Evolutionary conservation across 2,113 vertebrate genomes (phyloP).

Genomic region (Platichthys flesus): DNA sequence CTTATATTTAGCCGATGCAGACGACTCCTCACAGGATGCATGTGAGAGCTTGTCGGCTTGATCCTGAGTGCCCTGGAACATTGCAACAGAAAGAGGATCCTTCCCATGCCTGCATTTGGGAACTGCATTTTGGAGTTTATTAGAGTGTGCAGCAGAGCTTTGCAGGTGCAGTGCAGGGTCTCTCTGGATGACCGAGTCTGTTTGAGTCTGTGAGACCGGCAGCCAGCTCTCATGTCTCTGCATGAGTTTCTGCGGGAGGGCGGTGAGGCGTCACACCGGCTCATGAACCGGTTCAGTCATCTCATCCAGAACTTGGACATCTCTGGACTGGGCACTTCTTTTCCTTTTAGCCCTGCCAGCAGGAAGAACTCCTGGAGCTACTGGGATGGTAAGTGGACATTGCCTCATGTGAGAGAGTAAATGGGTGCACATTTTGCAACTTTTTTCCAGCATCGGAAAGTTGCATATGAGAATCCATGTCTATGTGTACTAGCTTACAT

Average conservation of each 20-base stretch:
- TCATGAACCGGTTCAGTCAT: conserved; percentile 79
- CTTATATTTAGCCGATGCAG: conserved; percentile 21
- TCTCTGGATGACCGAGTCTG: conserved; percentile 47
- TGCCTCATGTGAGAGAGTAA: background rate
- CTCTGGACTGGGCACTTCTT: conserved; percentile 75
- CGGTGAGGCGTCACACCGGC: conserved; percentile 76
- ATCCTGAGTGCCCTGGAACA: conserved; percentile 16
- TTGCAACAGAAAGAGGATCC: conserved; percentile 4
- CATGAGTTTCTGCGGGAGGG: conserved; percentile 82
- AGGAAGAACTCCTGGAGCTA: conserved; percentile 78
- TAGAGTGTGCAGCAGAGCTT: conserved; percentile 46
- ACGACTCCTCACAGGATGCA: conserved; percentile 21
- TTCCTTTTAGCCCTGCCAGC: conserved; percentile 68
- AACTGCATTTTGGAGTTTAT: conserved; percentile 36
- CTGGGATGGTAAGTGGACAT: conserved; percentile 75
- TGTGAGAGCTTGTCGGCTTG: conserved; percentile 29
- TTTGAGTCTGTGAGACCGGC: conserved; percentile 49
- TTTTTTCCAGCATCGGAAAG: background rate
- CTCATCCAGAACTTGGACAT: conserved; percentile 82
- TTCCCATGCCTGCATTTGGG: conserved; percentile 33
- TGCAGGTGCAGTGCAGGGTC: conserved; percentile 36
- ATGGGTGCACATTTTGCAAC: background rate
- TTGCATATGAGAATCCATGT: background rate
- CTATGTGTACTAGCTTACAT: background rate
- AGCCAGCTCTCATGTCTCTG: conserved; percentile 77